These are phyloP conservation scores for Epinephelus coioides DNA, from an alignment of 2,797 vertebrate species.

Conservation along the genomic window DNA sequence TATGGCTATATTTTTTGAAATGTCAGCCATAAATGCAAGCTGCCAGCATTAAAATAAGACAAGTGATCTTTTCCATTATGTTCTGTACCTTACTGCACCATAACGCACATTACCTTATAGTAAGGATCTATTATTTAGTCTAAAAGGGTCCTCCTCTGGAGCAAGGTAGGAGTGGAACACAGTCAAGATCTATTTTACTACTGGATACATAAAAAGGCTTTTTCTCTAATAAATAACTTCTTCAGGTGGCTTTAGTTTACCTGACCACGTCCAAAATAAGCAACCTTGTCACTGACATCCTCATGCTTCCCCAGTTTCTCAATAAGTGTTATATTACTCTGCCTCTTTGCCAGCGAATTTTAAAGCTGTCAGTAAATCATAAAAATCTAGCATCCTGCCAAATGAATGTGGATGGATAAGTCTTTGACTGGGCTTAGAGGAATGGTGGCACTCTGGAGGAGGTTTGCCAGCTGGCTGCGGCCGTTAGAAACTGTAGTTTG, in stretches of 20 bases:
- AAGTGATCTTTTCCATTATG: conserved; percentile 18
- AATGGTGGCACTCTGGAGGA: conserved; percentile 18
- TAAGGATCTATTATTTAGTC: conserved; percentile 62
- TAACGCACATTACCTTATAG: conserved; percentile 15
- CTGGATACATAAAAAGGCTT: conserved; percentile 47
- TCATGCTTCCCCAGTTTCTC: conserved; percentile 11
- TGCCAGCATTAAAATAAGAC: conserved; percentile 28
- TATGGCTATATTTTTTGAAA: conserved; percentile 32
- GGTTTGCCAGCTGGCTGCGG: conserved; percentile 59
- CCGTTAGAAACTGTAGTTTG: conserved; percentile 39
- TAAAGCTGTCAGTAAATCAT: conserved; percentile 47
- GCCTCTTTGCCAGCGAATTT: conserved; percentile 9
- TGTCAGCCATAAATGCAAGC: conserved; percentile 30
- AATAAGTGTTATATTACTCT: background rate
- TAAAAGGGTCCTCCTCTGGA: conserved; percentile 16
- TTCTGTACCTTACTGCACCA: background rate
- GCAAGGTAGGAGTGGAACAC: conserved; percentile 17
- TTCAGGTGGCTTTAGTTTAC: conserved; percentile 4
- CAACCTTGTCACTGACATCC: background rate
- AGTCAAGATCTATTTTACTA: background rate
- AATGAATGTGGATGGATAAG: conserved; percentile 46
- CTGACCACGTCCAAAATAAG: background rate
- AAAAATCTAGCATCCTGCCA: conserved; percentile 40
- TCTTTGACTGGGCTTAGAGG: conserved; percentile 36
- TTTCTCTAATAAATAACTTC: conserved; percentile 38